Percentiles rank a stretch among this genome's conserved stretches.
These are phyloP conservation scores for Calidris pugnax DNA, from an alignment of 2,113 vertebrate genomes.

Conservation along the genomic window DNA sequence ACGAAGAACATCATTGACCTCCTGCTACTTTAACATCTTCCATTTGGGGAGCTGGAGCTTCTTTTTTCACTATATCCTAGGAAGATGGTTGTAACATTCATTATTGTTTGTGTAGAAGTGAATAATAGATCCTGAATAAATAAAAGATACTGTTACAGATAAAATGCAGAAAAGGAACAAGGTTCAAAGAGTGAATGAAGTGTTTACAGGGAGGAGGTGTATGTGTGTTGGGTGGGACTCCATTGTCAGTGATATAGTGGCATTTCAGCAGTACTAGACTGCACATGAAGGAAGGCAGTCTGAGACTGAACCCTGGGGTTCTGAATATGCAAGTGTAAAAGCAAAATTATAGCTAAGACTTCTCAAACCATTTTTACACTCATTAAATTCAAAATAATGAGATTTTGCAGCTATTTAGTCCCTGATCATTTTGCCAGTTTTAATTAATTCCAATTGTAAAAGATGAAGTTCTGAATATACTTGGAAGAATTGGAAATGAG, in stretches of 20 bases:
- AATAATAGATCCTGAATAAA: neutral
- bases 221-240: neutral
- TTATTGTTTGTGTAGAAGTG: neutral
- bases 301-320: neutral
- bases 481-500: neutral
- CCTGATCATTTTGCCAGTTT: neutral
- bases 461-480: neutral
- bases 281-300: neutral
- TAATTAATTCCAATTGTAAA: neutral
- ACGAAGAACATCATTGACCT: neutral
- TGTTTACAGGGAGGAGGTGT: neutral
- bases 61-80: neutral
- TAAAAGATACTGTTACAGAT: neutral
- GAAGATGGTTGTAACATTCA: neutral
- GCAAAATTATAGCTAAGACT: neutral
- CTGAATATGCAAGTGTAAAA: neutral
- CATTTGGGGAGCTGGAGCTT: neutral
- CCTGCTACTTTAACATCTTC: neutral
- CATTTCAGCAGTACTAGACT: neutral
- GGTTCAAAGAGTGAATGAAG: neutral
- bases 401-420: neutral
- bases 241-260: neutral
- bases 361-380: neutral
- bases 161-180: neutral
- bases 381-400: neutral